phyloP scores from a whole-genome alignment of 2,888 invertebrate genomes.

The Salticus scenicus region DNA sequence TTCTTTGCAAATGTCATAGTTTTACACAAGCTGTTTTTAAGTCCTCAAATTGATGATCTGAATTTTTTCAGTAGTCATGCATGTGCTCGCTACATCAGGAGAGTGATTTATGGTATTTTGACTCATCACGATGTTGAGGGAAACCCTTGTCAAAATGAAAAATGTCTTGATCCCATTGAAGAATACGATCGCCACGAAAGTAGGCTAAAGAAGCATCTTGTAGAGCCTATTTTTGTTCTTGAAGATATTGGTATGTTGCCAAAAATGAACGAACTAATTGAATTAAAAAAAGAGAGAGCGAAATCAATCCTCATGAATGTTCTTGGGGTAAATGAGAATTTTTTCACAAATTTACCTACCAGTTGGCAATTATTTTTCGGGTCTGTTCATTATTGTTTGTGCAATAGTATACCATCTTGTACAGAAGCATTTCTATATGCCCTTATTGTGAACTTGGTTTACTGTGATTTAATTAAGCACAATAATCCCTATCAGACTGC shows the following conservation, averaged over 20 bases:
- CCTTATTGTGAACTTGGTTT: conserved; percentile 45
- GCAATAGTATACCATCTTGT: conserved; percentile 12
- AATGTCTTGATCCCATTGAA: conserved; percentile 21
- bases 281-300: background rate
- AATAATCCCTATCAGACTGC: background rate
- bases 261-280: conserved; percentile 5
- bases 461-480: conserved; percentile 26
- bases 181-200: conserved; percentile 49
- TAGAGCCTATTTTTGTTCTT: conserved; percentile 25
- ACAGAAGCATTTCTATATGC: conserved; percentile 48
- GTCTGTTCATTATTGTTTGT: conserved; percentile 43
- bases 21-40: conserved; percentile 73
- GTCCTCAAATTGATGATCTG: conserved; percentile 74
- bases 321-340: background rate
- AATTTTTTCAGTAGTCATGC: conserved; percentile 72
- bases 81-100: conserved; percentile 73
- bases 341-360: conserved; percentile 26
- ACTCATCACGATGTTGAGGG: conserved; percentile 65
- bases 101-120: conserved; percentile 74
- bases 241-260: conserved; percentile 25
- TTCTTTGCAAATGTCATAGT: conserved; percentile 79
- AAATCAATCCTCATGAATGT: conserved; percentile 14
- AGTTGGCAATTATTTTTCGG: conserved; percentile 31
- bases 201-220: background rate
- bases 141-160: background rate